These are phyloP conservation scores for Bombus confusus DNA, from an alignment of 1,140 invertebrate genomes.

Conservation along the genomic window DNA sequence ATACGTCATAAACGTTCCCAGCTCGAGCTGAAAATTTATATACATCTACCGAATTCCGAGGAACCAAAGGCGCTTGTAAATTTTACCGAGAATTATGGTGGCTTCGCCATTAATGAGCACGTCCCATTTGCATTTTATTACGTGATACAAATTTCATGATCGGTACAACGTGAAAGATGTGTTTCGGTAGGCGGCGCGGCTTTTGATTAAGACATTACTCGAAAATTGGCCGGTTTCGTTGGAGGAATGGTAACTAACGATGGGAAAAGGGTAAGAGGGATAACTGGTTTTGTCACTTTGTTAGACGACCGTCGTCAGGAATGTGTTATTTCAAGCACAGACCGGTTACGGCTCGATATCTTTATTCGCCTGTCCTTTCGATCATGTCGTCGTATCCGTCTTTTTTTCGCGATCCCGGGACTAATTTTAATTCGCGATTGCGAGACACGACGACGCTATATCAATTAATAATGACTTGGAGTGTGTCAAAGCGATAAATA, in stretches of 20 bases:
- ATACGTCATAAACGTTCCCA: not conserved
- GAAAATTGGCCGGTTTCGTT: slow-evolving; percentile 47
- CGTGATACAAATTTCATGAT: slow-evolving; percentile 18
- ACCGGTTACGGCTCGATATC: slow-evolving; percentile 43
- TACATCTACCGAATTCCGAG: not conserved
- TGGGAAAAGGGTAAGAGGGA: slow-evolving; percentile 27
- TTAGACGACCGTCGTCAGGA: slow-evolving; percentile 31
- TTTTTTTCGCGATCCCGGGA: not conserved
- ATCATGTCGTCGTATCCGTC: not conserved
- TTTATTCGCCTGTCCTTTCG: slow-evolving; percentile 26
- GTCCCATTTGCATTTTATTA: slow-evolving; percentile 39
- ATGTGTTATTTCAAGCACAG: not conserved
- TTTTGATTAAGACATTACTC: slow-evolving; percentile 56
- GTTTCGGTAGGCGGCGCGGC: not conserved
- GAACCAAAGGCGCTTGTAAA: not conserved
- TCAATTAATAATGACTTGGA: not conserved
- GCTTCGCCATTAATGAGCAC: not conserved
- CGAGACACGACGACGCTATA: not conserved
- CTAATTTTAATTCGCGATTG: slow-evolving; percentile 8
- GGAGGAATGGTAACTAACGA: not conserved
- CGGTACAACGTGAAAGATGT: slow-evolving; percentile 13
- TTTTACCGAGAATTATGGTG: not conserved
- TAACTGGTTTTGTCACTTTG: slow-evolving; percentile 60
- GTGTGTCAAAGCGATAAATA: not conserved
- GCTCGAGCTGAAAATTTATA: not conserved